A percentile compares a stretch with the other conserved stretches of the same genome.
These are phyloP conservation scores for Girardinus metallicus DNA, from an alignment of 2,797 vertebrate genomes.

Conservation along the genomic window DNA sequence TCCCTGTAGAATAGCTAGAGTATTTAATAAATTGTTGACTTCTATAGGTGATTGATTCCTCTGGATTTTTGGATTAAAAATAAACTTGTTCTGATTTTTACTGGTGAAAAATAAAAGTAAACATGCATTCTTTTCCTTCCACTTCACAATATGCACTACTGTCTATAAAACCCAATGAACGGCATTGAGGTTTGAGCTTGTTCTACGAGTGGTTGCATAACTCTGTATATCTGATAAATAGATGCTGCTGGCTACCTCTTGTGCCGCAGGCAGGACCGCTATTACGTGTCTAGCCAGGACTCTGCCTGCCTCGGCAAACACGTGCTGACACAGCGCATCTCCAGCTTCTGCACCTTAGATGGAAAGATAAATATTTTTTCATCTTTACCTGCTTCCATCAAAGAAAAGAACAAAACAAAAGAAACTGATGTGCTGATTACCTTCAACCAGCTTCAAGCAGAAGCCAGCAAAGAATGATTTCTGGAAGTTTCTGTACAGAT, in stretches of 20 bases:
- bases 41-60: background rate
- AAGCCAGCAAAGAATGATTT: conserved; percentile 92
- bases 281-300: conserved; percentile 85
- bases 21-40: background rate
- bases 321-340: conserved; percentile 81
- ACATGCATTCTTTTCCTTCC: background rate
- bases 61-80: background rate
- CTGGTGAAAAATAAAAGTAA: background rate
- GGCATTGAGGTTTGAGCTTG: background rate
- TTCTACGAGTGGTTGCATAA: background rate
- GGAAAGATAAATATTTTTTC: conserved; percentile 2
- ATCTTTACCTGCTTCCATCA: too few species aligned
- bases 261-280: conserved; percentile 85
- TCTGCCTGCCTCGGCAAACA: conserved; percentile 85
- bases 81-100: background rate
- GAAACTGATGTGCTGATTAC: conserved; percentile 56
- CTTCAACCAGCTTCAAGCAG: conserved; percentile 87
- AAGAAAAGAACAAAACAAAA: background rate
- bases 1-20: background rate
- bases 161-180: background rate
- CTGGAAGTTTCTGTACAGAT: conserved; percentile 91
- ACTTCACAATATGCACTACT: background rate
- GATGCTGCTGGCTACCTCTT: conserved; percentile 74
- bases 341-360: conserved; percentile 82
- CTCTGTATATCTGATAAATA: background rate